Base-by-base conservation (phyloP, 2,888 invertebrate genomes). In the Temnothorax rugatulus region DNA sequence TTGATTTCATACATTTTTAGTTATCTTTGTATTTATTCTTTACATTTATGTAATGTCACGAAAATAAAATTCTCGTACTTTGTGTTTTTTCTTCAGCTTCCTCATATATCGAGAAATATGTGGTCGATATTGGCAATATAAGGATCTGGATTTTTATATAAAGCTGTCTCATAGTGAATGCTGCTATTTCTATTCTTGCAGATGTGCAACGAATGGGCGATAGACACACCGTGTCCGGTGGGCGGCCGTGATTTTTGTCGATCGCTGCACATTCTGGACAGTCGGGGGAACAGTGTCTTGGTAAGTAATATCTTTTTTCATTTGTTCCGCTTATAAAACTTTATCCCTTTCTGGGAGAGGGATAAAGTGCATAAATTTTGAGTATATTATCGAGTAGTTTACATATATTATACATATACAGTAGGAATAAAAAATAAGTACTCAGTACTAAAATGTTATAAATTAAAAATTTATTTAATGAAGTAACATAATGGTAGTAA, bases 211-310 rank as follows among this genome's bases (percentile, higher is more conserved):
- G 95, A 96, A 93, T 96, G 95, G 94, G 96, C 96, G 86, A 96
- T 96, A 91, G 96, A 96, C 93, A 95, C 96, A 79, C 96, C 96
- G 74, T 96, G 96, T 93, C 96, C 96, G 90, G 95, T 95, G 92
- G 96, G 96, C 95, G 96, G 96, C 86, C 95, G 96, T 92, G 96
- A 96, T 89, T 96, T 96, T 93, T 96, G 96, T 92, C 96, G 96
- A 93, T 96, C 96, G 59, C 94, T 96, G 90, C 96, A 96, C 94
- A 96, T 96, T 92, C 95, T 96, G 95, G 96, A 96, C 94, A 96
- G 96, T 84, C 95, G 95, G 83, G 96, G 96, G n/a, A 95, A 96
- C 85, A 96, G 96, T 92, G 96, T 96, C 81, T 94, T 96, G 93
- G 94, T 92, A 93, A 94, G 94, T 54, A 54, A 91, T 73, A 87